Percentiles rank a stretch among this genome's conserved stretches.
Conservation (phyloP, 2,113 vertebrate genomes). For the Malurus alboscapulatus region DNA sequence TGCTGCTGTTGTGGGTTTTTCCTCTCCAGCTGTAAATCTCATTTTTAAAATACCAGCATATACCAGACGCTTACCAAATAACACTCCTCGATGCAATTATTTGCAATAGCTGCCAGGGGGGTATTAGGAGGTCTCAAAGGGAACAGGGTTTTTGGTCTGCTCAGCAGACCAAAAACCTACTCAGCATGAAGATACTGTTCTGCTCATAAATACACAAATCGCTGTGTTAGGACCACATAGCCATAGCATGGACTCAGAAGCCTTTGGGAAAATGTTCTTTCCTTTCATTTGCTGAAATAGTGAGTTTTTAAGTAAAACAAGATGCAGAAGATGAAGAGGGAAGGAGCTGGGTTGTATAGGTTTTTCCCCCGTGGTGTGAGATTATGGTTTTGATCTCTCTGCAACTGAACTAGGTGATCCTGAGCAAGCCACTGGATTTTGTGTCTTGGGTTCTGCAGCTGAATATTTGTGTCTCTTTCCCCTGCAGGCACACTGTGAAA, state of each 20-base stretch:
- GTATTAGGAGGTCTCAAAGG: neutral
- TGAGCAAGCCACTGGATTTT: neutral
- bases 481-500: neutral
- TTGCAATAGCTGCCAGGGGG: neutral
- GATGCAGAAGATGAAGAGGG: neutral
- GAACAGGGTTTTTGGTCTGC: neutral
- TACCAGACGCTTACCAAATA: neutral
- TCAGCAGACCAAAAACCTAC: neutral
- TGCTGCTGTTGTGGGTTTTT: neutral
- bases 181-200: neutral
- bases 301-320: neutral
- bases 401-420: neutral
- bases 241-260: neutral
- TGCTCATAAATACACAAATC: neutral
- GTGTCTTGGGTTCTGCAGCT: neutral
- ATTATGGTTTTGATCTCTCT: neutral
- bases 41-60: slow-evolving; percentile 20
- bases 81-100: neutral
- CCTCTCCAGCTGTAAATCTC: slow-evolving; percentile 44
- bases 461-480: neutral
- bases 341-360: neutral
- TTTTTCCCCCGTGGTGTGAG: neutral
- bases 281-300: neutral
- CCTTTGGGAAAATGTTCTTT: neutral
- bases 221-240: neutral